Evolutionary conservation across 2,888 invertebrate species (phyloP).

Genomic region (Andrena camellia): DNA sequence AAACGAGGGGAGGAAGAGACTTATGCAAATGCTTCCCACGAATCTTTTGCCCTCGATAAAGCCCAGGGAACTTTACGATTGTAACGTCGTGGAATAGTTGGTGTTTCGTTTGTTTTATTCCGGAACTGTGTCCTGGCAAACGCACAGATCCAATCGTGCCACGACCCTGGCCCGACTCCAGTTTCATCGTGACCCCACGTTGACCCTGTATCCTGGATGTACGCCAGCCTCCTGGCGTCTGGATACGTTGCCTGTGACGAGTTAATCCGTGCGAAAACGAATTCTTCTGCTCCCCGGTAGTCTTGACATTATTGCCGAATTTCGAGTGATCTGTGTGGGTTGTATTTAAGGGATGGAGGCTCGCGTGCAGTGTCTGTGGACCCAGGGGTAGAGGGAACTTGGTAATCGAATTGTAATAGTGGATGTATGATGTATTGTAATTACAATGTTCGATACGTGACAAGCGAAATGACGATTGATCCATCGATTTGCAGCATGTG

Average conservation of each 20-base stretch:
- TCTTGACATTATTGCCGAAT: not conserved
- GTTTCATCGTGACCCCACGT: constrained; percentile 29
- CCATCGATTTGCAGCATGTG: not conserved
- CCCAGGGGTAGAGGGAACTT: not conserved
- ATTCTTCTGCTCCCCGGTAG: not conserved
- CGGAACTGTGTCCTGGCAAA: constrained; percentile 1
- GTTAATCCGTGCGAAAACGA: constrained; percentile 17
- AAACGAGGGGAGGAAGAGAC: not conserved
- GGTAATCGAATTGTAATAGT: not conserved
- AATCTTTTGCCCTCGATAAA: not conserved
- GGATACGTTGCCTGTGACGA: constrained; percentile 5
- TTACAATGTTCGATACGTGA: constrained; percentile 4
- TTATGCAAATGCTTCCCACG: not conserved
- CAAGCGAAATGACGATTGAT: not conserved
- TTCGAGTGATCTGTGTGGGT: not conserved
- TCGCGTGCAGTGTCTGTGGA: too few relatives aligned
- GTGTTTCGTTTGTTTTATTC: constrained; percentile 10
- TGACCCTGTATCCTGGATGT: constrained; percentile 28
- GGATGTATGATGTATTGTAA: not conserved
- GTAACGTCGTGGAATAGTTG: not conserved
- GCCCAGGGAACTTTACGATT: not conserved
- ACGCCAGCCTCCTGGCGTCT: constrained; percentile 9
- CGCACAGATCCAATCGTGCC: constrained; percentile 12
- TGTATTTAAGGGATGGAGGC: not conserved
- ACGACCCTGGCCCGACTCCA: constrained; percentile 54